Evolutionary conservation across 2,113 vertebrate genomes (phyloP).

Genomic region (Pterophyllum scalare): DNA sequence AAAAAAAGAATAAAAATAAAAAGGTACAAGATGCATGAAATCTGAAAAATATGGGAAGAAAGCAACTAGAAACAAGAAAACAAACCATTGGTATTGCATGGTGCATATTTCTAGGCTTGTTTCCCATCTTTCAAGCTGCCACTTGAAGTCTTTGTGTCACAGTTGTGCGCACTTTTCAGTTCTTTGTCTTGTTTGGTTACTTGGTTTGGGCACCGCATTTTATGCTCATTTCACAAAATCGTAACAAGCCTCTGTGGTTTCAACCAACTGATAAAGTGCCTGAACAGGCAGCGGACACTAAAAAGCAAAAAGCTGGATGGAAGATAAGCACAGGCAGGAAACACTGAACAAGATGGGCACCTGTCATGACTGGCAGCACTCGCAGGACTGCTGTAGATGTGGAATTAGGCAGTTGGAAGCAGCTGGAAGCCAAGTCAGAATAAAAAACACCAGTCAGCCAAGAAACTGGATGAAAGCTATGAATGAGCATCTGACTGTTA

Average conservation of each 20-base stretch:
- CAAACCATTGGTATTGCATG: conserved; percentile 7
- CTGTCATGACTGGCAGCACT: conserved; percentile 43
- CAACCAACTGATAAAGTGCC: conserved; percentile 15
- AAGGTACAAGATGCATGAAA: not conserved
- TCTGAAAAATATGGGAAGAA: not conserved
- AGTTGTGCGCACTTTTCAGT: not conserved
- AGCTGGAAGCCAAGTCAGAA: conserved; percentile 52
- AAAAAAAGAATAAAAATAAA: not conserved
- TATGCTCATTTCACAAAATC: conserved; percentile 51
- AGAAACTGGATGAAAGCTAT: conserved; percentile 27
- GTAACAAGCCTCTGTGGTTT: not conserved
- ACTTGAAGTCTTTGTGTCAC: conserved; percentile 2
- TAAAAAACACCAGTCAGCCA: conserved; percentile 35
- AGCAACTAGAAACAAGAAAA: not conserved
- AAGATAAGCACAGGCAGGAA: conserved; percentile 75
- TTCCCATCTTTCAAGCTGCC: not conserved
- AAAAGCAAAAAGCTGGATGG: conserved; percentile 73
- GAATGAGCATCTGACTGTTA: conserved; percentile 37
- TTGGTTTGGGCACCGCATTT: not conserved
- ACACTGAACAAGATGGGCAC: conserved; percentile 70
- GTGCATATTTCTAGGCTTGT: not conserved
- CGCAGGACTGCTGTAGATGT: conserved; percentile 38
- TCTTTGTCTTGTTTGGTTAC: not conserved
- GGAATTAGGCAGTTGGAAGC: conserved; percentile 42
- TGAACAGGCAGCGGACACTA: conserved; percentile 49